Base-by-base conservation (phyloP, 2,888 invertebrate species). In the Fragum sueziense region DNA sequence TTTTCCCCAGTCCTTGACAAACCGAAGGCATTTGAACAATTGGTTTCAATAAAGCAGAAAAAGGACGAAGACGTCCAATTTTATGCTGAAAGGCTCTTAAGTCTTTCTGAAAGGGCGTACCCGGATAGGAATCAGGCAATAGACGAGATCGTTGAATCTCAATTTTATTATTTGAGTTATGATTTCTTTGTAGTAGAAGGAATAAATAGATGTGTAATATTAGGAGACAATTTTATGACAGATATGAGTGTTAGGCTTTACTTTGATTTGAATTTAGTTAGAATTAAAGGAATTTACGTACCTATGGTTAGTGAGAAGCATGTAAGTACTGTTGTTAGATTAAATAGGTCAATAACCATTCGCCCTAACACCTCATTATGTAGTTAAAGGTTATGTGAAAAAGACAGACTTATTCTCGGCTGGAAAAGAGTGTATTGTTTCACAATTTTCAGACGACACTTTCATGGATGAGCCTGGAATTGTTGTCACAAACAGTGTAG, bases 201-300 rank as follows among this genome's bases (percentile, higher is more conserved):
- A 22, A n/a, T 73, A 34, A 7, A 37, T 3, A 51, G 65, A 27
- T 65, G 65, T 22, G 65, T 73, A 29, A 61, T 61, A 25, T n/a
- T 61, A n/a, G 61, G 61, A 11, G 29, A 31, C 14, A 6, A 61
- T 61, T 61, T 61, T 27, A 22, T 61, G 4, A 31, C 6, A 11
- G 17, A 27, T 17, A 11, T 11, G 4, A 20, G 31, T 61, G 31
- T 61, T 3, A 14, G 61, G 27, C 6, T 61, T 4, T 61, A 61
- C 27, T 77, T 72, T 61, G 72, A 77, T 51, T 27, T 77, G 3
- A 25, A 69, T 4, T 25, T 47, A 1, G 3, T 77, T 9, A 67
- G 68, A 33, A 54, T 72, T 31, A 6, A 37, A 14, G 6, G 14
- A 37, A 37, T 14, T 37, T 6, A 37, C 14, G 14, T 6, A 14